Percentiles rank a stretch among this genome's conserved stretches.
Evolutionary conservation across 2,113 vertebrate species (phyloP).

Genomic region (Nesoenas mayeri): DNA sequence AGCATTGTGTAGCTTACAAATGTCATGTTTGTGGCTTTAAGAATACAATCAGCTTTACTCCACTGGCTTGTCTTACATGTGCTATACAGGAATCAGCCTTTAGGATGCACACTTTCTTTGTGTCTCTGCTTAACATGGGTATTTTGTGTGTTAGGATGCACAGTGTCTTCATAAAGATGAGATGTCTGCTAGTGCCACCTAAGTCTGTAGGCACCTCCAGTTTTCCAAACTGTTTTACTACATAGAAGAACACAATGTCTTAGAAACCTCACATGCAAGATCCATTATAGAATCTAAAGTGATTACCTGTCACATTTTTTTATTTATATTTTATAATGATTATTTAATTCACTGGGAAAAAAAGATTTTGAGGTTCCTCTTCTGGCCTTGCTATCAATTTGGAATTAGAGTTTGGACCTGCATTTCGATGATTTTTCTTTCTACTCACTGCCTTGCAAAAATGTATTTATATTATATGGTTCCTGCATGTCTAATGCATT

Average conservation of each 20-base stretch:
- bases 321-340: neutral
- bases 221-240: neutral
- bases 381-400: neutral
- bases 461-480: neutral
- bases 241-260: rapidly evolving
- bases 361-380: neutral
- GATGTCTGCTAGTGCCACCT: neutral
- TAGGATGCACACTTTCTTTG: neutral
- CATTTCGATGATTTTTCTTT: neutral
- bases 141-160: neutral
- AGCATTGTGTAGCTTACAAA: neutral
- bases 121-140: rapidly evolving
- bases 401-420: neutral
- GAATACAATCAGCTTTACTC: neutral
- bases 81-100: neutral
- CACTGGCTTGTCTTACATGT: rapidly evolving
- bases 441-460: neutral
- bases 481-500: neutral
- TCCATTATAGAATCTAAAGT: neutral
- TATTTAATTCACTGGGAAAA: neutral
- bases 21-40: neutral
- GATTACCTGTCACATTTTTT: neutral
- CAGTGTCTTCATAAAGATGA: neutral
- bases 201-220: neutral
- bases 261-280: neutral